Conservation (phyloP, 2,888 invertebrate genomes). For the Amblyjoppa proteus region DNA sequence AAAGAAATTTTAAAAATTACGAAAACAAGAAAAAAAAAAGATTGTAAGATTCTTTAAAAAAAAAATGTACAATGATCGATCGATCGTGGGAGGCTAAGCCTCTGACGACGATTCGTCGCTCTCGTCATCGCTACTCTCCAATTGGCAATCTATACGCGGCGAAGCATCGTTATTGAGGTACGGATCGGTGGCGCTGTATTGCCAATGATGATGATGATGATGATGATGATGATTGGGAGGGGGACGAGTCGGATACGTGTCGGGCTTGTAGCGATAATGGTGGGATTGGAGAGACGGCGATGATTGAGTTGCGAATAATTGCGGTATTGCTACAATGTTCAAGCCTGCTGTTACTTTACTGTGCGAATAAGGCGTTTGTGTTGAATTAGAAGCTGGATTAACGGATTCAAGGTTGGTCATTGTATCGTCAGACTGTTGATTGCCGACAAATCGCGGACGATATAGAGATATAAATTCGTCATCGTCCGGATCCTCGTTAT, state of each 20-base stretch:
- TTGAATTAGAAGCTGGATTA: slow-evolving; percentile 43
- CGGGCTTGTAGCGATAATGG: slow-evolving; percentile 67
- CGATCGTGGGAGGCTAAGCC: slow-evolving; percentile 62
- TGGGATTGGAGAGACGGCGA: slow-evolving; percentile 80
- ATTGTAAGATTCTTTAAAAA: neutral
- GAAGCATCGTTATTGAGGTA: slow-evolving; percentile 28
- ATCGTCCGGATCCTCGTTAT: slow-evolving; percentile 18
- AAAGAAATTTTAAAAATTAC: slow-evolving; percentile 6
- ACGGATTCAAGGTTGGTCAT: slow-evolving; percentile 39
- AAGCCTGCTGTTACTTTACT: slow-evolving; percentile 55
- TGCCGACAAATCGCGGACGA: neutral
- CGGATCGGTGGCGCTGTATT: slow-evolving; percentile 44
- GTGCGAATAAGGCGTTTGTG: slow-evolving; percentile 39
- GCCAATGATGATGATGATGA: slow-evolving; percentile 33
- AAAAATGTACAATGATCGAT: slow-evolving; percentile 52
- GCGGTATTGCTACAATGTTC: slow-evolving; percentile 48
- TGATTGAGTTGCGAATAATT: slow-evolving; percentile 37
- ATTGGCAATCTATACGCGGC: slow-evolving; percentile 52
- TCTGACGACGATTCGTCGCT: slow-evolving; percentile 79
- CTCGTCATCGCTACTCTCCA: slow-evolving; percentile 69
- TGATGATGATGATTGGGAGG: slow-evolving; percentile 5
- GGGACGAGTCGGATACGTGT: slow-evolving; percentile 22
- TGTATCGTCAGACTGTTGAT: slow-evolving; percentile 42
- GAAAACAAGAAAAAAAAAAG: slow-evolving; percentile 17
- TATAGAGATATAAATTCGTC: slow-evolving; percentile 16